phyloP scores from a whole-genome alignment of 2,888 invertebrate species.

The Drosophila histrio region DNA sequence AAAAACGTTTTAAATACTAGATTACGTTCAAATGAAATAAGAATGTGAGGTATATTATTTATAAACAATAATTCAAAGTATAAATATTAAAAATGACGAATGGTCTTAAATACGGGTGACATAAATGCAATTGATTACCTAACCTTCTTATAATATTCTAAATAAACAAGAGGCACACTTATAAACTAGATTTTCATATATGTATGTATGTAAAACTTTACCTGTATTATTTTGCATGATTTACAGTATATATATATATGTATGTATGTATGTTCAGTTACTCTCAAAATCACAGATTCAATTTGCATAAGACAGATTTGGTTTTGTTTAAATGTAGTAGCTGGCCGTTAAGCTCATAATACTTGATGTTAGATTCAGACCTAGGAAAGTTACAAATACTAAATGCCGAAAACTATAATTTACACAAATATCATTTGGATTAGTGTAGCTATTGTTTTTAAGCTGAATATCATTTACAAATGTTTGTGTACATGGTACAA shows the following conservation, averaged over 20 bases:
- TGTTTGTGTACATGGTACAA: constrained; percentile 51
- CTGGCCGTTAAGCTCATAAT: constrained; percentile 28
- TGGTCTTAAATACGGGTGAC: constrained; percentile 43
- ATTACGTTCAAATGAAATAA: constrained; percentile 27
- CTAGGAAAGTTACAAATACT: constrained; percentile 51
- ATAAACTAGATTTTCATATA: constrained; percentile 30
- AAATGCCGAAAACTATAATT: constrained; percentile 35
- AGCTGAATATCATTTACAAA: constrained; percentile 54
- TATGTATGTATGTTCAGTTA: constrained; percentile 45
- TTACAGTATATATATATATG: constrained; percentile 51
- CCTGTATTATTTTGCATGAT: constrained; percentile 59
- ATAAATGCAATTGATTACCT: constrained; percentile 30
- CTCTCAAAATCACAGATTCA: constrained; percentile 70
- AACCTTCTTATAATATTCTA: constrained; percentile 26
- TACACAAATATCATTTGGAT: constrained; percentile 47
- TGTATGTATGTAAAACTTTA: constrained; percentile 54
- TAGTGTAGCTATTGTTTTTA: constrained; percentile 40
- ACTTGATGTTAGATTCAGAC: constrained; percentile 48
- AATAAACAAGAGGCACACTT: constrained; percentile 37
- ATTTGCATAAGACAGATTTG: constrained; percentile 48
- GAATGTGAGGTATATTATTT: constrained; percentile 35
- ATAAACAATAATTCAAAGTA: constrained; percentile 52
- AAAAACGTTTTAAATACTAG: constrained; percentile 18
- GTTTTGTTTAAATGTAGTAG: constrained; percentile 32
- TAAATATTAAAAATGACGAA: constrained; percentile 45